A percentile compares a stretch with the other conserved stretches of the same genome.
Conservation (phyloP, 2,797 vertebrate genomes). For the Hipposideros larvatus region DNA sequence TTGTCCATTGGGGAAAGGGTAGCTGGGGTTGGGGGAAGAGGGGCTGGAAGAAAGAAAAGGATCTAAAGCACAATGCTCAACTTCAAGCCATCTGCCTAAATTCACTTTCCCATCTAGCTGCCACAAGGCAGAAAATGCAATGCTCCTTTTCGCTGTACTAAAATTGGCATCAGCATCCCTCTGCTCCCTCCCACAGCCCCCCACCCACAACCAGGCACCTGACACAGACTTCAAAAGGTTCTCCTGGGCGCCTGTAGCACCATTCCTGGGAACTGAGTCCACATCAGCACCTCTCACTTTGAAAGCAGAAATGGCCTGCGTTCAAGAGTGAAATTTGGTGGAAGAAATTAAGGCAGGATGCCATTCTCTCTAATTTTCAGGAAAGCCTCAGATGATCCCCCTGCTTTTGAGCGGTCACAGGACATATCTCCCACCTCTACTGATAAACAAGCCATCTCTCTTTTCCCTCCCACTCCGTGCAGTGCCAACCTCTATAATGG, state of each 20-base stretch:
- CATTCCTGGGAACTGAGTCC: neutral
- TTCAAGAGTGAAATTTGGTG: slow-evolving; percentile 33
- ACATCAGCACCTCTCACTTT: neutral
- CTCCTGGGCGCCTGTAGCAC: neutral
- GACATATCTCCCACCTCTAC: neutral
- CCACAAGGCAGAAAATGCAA: neutral
- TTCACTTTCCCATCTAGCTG: neutral
- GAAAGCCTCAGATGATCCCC: neutral
- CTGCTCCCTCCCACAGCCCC: too few relatives aligned
- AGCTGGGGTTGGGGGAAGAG: neutral
- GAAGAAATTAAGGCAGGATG: slow-evolving; percentile 46
- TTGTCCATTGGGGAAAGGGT: neutral
- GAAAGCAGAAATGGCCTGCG: slow-evolving; percentile 29
- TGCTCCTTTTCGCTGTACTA: neutral
- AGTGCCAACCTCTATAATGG: neutral
- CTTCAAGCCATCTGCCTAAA: neutral
- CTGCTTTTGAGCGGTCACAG: neutral
- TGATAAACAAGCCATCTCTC: neutral
- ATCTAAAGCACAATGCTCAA: neutral
- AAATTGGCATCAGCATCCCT: neutral
- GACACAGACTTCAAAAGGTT: neutral
- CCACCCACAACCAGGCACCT: neutral
- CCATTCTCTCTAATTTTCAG: slow-evolving; percentile 30
- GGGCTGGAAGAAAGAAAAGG: neutral
- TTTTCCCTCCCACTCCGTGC: neutral